phyloP scores from a whole-genome alignment of 2,797 vertebrate species.

The Danio jaintianensis region DNA sequence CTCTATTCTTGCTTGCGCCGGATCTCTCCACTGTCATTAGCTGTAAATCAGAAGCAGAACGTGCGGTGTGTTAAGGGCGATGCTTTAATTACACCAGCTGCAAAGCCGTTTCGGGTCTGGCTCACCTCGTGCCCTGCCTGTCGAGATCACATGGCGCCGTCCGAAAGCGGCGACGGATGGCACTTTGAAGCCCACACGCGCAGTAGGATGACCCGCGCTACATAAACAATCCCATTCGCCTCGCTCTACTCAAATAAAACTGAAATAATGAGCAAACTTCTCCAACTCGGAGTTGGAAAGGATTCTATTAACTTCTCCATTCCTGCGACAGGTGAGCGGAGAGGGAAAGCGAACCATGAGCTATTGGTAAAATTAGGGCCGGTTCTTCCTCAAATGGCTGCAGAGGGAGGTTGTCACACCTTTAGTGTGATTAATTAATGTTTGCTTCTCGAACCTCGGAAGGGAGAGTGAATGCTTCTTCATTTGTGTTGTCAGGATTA shows the following conservation, averaged over 20 bases:
- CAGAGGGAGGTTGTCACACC: conserved; percentile 58
- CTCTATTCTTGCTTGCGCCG: conserved; percentile 42
- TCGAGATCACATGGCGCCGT: conserved; percentile 61
- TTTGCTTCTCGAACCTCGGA: conserved; percentile 66
- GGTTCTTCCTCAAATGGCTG: conserved; percentile 58
- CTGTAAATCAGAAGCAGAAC: conserved; percentile 11
- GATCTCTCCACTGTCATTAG: conserved; percentile 35
- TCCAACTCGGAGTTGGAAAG: conserved; percentile 4
- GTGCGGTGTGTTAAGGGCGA: not conserved
- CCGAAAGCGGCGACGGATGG: conserved; percentile 53
- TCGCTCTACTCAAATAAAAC: conserved; percentile 8
- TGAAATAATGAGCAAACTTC: conserved; percentile 49
- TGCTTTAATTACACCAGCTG: conserved; percentile 38
- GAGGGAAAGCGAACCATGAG: conserved; percentile 49
- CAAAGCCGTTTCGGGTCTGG: conserved; percentile 39
- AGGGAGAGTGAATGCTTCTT: conserved; percentile 71
- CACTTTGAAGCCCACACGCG: conserved; percentile 67
- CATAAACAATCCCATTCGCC: conserved; percentile 22
- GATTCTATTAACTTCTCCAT: conserved; percentile 6
- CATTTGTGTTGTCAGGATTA: conserved; percentile 74
- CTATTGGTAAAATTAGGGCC: conserved; percentile 59
- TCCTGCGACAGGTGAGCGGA: not conserved
- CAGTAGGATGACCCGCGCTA: conserved; percentile 14
- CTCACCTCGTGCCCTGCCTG: conserved; percentile 62
- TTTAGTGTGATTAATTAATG: conserved; percentile 72